A percentile compares a stretch with the other conserved stretches of the same genome.
These are phyloP conservation scores for Amphimallon solstitiale DNA, from an alignment of 2,888 invertebrate species.

Conservation along the genomic window DNA sequence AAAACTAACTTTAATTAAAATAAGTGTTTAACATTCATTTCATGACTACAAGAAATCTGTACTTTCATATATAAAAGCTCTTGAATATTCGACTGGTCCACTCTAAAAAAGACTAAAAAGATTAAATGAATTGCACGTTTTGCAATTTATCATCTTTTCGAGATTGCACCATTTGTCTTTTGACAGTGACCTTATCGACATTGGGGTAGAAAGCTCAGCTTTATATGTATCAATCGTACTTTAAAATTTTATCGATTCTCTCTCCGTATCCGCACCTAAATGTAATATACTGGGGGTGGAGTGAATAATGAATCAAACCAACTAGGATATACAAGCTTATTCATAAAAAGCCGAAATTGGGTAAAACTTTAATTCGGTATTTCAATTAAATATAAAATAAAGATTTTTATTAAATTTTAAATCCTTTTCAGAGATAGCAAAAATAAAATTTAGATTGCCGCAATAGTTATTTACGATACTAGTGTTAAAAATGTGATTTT, in stretches of 20 bases:
- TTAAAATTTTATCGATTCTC: slow-evolving; percentile 20
- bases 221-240: slow-evolving; percentile 21
- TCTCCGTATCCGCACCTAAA: slow-evolving; percentile 6
- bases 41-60: background rate
- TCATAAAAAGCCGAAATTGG: no score
- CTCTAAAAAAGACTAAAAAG: background rate
- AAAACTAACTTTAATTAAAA: no score
- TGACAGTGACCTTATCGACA: slow-evolving; percentile 24
- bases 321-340: no score
- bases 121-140: slow-evolving; percentile 18
- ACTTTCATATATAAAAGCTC: background rate
- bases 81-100: background rate
- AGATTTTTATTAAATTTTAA: no score
- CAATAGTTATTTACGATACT: no score
- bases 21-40: no score
- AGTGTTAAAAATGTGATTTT: no score
- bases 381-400: no score
- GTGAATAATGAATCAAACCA: slow-evolving; percentile 20
- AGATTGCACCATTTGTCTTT: slow-evolving; percentile 22
- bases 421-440: no score
- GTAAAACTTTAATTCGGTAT: no score
- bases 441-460: no score
- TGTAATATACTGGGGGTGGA: background rate
- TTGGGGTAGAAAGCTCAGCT: slow-evolving; percentile 9
- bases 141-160: slow-evolving; percentile 18